A percentile compares a stretch with the other conserved stretches of the same genome.
phyloP scores from a whole-genome alignment of 53 echinoderm and acorn worm species.

The Mesocentrotus franciscanus region DNA sequence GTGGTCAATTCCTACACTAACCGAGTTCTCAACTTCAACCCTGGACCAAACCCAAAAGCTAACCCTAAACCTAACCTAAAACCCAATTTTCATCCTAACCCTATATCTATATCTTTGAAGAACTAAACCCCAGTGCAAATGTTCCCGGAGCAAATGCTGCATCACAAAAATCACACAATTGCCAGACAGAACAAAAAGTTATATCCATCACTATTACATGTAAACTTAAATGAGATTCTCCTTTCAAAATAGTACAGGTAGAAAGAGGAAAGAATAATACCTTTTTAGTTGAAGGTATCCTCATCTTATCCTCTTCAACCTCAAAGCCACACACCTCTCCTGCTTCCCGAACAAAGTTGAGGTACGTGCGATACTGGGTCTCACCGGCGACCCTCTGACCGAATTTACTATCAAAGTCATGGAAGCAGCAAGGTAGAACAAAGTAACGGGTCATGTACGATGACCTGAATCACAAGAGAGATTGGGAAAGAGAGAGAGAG shows the following conservation, averaged over 20 bases:
- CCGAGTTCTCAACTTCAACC: no score
- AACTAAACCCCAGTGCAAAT: no score
- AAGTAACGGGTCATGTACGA: conserved; percentile 82
- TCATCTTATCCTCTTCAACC: conserved; percentile 87
- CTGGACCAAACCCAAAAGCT: no score
- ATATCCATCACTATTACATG: neutral
- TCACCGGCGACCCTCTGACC: conserved; percentile 66
- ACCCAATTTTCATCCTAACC: no score
- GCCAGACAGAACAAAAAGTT: neutral
- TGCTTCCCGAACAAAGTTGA: conserved; percentile 84
- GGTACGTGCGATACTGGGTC: conserved; percentile 89
- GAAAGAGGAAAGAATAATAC: conserved; percentile 47
- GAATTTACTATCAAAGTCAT: conserved; percentile 94
- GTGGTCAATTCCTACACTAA: no score
- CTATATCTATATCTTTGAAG: no score
- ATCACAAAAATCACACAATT: neutral
- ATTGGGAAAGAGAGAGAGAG: neutral
- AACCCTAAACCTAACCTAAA: no score
- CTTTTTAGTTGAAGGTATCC: conserved; percentile 96
- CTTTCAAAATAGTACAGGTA: neutral
- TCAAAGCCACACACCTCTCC: conserved; percentile 86
- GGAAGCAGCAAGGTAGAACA: conserved; percentile 95
- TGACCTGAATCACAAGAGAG: conserved; percentile 68
- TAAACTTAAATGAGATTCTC: neutral
- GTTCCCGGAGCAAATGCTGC: no score